Conservation (phyloP, 2,888 invertebrate species). For the Leptinotarsa juncta region DNA sequence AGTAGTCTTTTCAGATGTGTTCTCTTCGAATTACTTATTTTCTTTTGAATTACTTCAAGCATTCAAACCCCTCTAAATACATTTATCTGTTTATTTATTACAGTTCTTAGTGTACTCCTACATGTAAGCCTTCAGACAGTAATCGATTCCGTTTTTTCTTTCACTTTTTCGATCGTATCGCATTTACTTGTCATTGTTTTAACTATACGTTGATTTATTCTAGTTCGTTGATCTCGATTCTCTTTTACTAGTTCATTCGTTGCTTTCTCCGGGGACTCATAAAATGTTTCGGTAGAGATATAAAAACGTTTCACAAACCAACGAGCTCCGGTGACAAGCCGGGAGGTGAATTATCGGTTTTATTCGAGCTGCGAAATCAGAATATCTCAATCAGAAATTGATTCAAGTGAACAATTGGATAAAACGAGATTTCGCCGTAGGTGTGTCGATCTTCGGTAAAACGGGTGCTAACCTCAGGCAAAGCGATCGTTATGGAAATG, state of each 20-base stretch:
- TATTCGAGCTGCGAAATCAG: conserved; percentile 8
- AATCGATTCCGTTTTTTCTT: not conserved
- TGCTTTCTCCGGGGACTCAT: conserved; percentile 6
- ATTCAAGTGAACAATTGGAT: not conserved
- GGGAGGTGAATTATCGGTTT: conserved; percentile 8
- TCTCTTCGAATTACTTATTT: no score
- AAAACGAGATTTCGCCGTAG: not conserved
- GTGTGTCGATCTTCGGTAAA: not conserved
- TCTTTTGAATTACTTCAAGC: no score
- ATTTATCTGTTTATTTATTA: no score
- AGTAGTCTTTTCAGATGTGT: no score
- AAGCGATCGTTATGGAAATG: no score
- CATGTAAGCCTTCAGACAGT: no score
- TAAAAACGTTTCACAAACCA: conserved; percentile 18
- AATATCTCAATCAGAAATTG: not conserved
- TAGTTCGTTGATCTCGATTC: not conserved
- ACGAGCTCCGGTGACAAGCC: conserved; percentile 14
- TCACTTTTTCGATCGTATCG: not conserved
- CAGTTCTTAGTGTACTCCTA: no score
- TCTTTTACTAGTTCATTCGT: conserved; percentile 3
- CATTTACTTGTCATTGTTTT: conserved; percentile 16
- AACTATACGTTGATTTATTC: conserved; percentile 6
- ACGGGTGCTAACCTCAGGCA: no score
- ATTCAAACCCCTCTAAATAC: no score
- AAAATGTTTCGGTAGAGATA: conserved; percentile 13